A percentile compares a stretch with the other conserved stretches of the same genome.
phyloP scores from a whole-genome alignment of 2,797 vertebrate genomes.

The Crocodylus rhombifer region DNA sequence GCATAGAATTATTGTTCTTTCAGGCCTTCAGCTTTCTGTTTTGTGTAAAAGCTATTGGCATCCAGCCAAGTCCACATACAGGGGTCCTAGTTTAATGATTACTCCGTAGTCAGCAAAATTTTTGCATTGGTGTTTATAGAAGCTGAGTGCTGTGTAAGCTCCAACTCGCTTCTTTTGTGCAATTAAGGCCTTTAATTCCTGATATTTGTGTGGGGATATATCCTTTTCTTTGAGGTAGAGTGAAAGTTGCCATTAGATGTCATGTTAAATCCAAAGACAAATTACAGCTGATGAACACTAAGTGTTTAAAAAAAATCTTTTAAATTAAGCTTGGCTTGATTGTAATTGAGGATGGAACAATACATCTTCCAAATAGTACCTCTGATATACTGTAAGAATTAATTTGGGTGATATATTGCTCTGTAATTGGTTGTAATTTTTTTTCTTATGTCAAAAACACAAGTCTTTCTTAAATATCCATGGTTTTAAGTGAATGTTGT shows the following conservation, averaged over 20 bases:
- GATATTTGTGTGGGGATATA: conserved; percentile 4
- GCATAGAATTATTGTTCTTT: conserved; percentile 43
- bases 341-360: neutral
- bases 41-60: conserved; percentile 47
- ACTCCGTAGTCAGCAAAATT: conserved; percentile 68
- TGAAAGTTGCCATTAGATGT: neutral
- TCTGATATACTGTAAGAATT: neutral
- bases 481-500: neutral
- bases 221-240: neutral
- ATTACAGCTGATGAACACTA: neutral
- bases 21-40: conserved; percentile 41
- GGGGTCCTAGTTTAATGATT: conserved; percentile 61
- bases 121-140: conserved; percentile 57
- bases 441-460: too few relatives aligned
- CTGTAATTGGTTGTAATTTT: neutral
- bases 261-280: neutral
- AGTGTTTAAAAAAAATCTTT: neutral
- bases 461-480: fast-evolving
- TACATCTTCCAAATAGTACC: neutral
- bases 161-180: conserved; percentile 28
- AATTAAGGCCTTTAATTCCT: conserved; percentile 41
- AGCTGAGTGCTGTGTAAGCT: conserved; percentile 42
- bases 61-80: conserved; percentile 60
- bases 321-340: neutral
- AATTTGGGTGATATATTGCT: neutral